These are phyloP conservation scores for Lacerta agilis DNA, from an alignment of 2,797 vertebrate species.

Conservation along the genomic window DNA sequence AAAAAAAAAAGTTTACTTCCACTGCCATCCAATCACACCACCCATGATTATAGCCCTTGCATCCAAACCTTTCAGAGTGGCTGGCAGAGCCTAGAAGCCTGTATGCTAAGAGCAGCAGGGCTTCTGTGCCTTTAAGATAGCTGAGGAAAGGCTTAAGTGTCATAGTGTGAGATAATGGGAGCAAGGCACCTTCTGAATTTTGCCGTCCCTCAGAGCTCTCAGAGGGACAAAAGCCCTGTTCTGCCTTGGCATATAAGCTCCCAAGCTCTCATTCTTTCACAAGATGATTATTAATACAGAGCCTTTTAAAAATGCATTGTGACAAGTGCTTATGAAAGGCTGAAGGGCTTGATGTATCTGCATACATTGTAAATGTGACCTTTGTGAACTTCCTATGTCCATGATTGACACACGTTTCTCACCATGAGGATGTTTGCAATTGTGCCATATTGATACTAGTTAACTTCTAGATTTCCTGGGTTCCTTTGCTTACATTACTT, in stretches of 20 bases:
- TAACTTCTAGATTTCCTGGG: background rate
- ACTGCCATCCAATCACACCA: background rate
- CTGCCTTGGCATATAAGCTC: too few species aligned
- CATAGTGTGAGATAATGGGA: background rate
- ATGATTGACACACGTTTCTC: background rate
- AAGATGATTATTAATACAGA: too few species aligned
- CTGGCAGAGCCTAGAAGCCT: background rate
- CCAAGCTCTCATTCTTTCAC: background rate
- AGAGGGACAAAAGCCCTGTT: too few species aligned
- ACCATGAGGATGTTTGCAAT: background rate
- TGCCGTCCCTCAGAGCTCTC: background rate
- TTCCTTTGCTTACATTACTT: background rate
- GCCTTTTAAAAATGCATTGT: too few species aligned
- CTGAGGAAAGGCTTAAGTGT: background rate
- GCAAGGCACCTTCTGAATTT: background rate
- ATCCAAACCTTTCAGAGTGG: background rate
- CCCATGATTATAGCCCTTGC: background rate
- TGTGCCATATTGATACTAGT: background rate
- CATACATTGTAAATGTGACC: background rate
- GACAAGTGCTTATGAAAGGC: too few species aligned
- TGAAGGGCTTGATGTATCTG: too few species aligned
- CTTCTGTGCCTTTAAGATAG: background rate
- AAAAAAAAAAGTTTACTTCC: background rate
- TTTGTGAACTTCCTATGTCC: background rate
- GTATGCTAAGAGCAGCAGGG: background rate